Conservation (phyloP, 2,797 vertebrate species). For the Coluber constrictor region DNA sequence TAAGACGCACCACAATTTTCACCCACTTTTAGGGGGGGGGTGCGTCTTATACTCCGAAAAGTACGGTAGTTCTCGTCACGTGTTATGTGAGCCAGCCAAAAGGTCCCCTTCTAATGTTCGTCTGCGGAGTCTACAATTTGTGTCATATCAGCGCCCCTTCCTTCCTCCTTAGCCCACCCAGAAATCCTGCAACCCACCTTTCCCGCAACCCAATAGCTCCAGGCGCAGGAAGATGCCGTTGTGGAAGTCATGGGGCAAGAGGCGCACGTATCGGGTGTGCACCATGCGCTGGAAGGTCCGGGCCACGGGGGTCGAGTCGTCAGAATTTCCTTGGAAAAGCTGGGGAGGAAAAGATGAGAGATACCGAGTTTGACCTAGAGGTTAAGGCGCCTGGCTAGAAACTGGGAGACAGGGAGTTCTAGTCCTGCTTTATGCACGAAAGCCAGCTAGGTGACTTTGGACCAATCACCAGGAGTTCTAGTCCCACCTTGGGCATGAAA, state of each 20-base stretch:
- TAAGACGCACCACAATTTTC: too few relatives aligned
- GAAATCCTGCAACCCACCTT: slow-evolving; percentile 41
- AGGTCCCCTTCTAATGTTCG: background rate
- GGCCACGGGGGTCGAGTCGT: slow-evolving; percentile 63
- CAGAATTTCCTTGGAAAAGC: slow-evolving; percentile 75
- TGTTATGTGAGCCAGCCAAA: background rate
- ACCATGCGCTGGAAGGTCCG: slow-evolving; percentile 75
- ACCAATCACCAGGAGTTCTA: too few relatives aligned
- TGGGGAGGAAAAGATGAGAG: slow-evolving; percentile 32
- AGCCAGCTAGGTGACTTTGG: too few relatives aligned
- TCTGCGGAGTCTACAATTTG: background rate
- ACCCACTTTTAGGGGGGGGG: too few relatives aligned
- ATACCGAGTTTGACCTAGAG: rapidly evolving
- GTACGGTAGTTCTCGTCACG: rapidly evolving
- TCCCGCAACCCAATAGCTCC: slow-evolving; percentile 84
- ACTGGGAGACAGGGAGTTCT: background rate
- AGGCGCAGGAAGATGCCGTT: slow-evolving; percentile 73
- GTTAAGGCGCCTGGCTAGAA: background rate
- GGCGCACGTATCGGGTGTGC: slow-evolving; percentile 73
- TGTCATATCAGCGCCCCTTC: rapidly evolving
- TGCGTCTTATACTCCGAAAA: too few relatives aligned
- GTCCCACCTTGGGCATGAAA: too few relatives aligned
- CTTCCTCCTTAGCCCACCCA: background rate
- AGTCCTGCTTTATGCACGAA: background rate
- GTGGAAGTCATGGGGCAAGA: slow-evolving; percentile 76